Evolutionary conservation across 2,888 invertebrate genomes (phyloP).

Genomic region (Euclidia mi): DNA sequence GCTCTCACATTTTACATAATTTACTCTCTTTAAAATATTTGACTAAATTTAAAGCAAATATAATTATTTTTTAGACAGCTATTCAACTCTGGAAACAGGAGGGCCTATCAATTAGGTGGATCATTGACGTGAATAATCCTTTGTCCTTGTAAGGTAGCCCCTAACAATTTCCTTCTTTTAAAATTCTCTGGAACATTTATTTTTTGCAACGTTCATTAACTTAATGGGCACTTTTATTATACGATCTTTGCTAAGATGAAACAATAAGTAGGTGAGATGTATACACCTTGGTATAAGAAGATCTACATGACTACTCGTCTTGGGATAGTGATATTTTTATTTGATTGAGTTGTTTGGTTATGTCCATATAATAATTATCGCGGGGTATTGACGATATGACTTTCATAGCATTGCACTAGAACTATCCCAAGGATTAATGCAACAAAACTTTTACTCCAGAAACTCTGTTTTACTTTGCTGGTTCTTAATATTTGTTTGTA

Average conservation of each 20-base stretch:
- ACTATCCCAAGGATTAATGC: too few species aligned
- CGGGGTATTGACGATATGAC: too few species aligned
- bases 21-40: neutral
- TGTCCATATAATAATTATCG: too few species aligned
- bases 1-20: too few species aligned
- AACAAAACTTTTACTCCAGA: too few species aligned
- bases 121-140: slow-evolving; percentile 63
- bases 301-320: too few species aligned
- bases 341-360: too few species aligned
- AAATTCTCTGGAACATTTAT: slow-evolving; percentile 41
- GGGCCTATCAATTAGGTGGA: slow-evolving; percentile 68
- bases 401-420: too few species aligned
- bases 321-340: too few species aligned
- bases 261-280: slow-evolving; percentile 6
- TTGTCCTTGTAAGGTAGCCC: slow-evolving; percentile 37
- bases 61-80: slow-evolving; percentile 19
- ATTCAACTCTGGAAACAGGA: slow-evolving; percentile 48
- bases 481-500: too few species aligned
- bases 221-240: slow-evolving; percentile 37
- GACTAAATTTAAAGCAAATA: slow-evolving; percentile 3
- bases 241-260: slow-evolving; percentile 8
- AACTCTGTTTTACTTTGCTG: too few species aligned
- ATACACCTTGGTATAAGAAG: too few species aligned
- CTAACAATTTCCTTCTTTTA: slow-evolving; percentile 50
- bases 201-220: slow-evolving; percentile 42